Conservation (phyloP, 2,113 vertebrate genomes). For the Hydropotes inermis region DNA sequence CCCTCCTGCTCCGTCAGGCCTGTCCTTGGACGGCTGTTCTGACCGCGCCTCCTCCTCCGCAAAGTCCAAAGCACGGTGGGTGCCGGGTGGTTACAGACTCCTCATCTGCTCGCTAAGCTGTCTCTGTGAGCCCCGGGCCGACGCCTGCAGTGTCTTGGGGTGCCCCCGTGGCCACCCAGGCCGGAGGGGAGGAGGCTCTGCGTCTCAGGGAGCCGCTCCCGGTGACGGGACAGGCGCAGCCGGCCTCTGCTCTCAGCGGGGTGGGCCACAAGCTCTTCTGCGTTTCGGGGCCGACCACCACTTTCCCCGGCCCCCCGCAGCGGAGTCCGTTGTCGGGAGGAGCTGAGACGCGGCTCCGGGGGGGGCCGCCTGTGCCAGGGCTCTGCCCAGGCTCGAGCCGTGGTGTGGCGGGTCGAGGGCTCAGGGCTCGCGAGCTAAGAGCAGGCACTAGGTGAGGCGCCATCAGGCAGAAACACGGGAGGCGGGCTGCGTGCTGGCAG, state of each 20-base stretch:
- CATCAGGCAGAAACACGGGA: not conserved
- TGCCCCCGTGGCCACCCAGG: accelerated
- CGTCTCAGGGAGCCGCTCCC: accelerated
- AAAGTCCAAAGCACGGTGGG: not conserved
- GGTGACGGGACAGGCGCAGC: accelerated
- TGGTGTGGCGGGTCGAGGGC: accelerated
- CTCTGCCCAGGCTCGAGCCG: not conserved
- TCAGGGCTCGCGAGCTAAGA: not conserved
- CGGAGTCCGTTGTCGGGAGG: accelerated
- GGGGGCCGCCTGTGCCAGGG: not conserved
- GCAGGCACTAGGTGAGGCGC: not conserved
- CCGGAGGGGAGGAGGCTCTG: accelerated
- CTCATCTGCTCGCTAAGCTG: not conserved
- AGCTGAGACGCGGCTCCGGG: not conserved
- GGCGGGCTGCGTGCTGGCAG: accelerated
- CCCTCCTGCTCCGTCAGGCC: no score
- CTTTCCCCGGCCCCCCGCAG: not conserved
- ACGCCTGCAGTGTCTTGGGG: accelerated
- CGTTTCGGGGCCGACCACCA: not conserved
- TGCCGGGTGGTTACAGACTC: not conserved
- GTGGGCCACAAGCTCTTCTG: not conserved
- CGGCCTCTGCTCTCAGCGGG: accelerated
- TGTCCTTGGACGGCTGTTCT: accelerated
- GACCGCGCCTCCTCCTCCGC: not conserved
- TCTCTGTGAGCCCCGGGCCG: not conserved